Evolutionary conservation across 2,888 invertebrate genomes (phyloP).

Genomic region (Amitus sp.): DNA sequence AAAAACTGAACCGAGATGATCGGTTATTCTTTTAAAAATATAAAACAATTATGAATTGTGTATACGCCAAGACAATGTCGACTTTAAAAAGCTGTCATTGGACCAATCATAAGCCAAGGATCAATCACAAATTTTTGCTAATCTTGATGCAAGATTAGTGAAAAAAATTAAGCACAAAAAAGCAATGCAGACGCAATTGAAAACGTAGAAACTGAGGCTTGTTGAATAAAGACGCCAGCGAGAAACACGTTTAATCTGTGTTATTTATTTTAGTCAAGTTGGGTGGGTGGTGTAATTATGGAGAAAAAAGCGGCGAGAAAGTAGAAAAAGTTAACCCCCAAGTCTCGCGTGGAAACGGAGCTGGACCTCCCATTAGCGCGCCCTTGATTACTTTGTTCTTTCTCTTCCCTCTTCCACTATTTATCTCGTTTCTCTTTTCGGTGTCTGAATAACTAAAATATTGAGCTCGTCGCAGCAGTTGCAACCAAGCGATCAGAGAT

Average conservation of each 20-base stretch:
- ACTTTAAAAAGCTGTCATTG: too few relatives aligned
- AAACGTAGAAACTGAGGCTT: slow-evolving; percentile 16
- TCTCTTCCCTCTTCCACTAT: slow-evolving; percentile 44
- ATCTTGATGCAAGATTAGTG: too few relatives aligned
- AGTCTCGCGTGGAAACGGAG: slow-evolving; percentile 39
- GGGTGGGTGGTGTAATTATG: slow-evolving; percentile 46
- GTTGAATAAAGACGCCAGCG: slow-evolving; percentile 35
- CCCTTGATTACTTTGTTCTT: slow-evolving; percentile 65
- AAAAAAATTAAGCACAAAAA: slow-evolving; percentile 5
- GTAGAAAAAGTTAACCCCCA: slow-evolving; percentile 41
- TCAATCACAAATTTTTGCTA: too few relatives aligned
- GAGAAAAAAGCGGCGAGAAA: slow-evolving; percentile 31
- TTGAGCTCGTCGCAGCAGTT: slow-evolving; percentile 57
- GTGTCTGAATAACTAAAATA: slow-evolving; percentile 66
- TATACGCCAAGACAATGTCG: too few relatives aligned
- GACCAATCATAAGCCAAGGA: too few relatives aligned
- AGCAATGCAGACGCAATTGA: slow-evolving; percentile 4
- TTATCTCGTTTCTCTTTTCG: slow-evolving; percentile 47
- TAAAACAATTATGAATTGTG: not conserved
- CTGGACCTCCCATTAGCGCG: slow-evolving; percentile 61
- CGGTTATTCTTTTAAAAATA: not conserved
- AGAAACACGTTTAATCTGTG: slow-evolving; percentile 59
- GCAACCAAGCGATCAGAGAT: slow-evolving; percentile 58
- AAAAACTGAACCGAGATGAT: slow-evolving; percentile 4
- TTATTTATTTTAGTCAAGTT: slow-evolving; percentile 53